Evolutionary conservation across 2,888 invertebrate genomes (phyloP).

Genomic region (Lithophane socia): DNA sequence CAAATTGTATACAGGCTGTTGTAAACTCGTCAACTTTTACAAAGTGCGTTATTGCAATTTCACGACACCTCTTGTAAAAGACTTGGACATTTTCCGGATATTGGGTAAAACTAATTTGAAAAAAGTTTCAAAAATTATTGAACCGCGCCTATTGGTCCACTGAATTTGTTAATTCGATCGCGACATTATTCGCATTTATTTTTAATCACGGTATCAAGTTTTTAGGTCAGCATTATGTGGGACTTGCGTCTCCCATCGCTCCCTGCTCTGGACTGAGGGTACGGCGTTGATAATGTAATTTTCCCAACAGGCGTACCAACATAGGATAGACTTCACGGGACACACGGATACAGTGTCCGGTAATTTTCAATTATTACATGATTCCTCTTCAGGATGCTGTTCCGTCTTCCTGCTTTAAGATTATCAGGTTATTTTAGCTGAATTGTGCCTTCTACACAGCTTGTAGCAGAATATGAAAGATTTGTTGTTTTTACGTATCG

Average conservation of each 20-base stretch:
- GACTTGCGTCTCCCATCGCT: slow-evolving; percentile 61
- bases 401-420: slow-evolving; percentile 18
- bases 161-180: slow-evolving; percentile 10
- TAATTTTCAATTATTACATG: slow-evolving; percentile 32
- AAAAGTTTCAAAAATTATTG: background rate
- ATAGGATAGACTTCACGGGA: slow-evolving; percentile 14
- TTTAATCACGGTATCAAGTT: slow-evolving; percentile 48
- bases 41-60: background rate
- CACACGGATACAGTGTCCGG: slow-evolving; percentile 34
- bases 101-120: background rate
- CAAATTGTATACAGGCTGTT: slow-evolving; percentile 71
- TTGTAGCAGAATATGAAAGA: background rate
- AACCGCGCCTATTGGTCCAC: background rate
- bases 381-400: slow-evolving; percentile 14
- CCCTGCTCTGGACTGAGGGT: slow-evolving; percentile 64
- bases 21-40: slow-evolving; percentile 36
- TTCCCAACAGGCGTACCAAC: slow-evolving; percentile 1
- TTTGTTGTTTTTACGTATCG: background rate
- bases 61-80: background rate
- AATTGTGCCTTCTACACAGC: background rate
- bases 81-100: background rate
- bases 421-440: background rate
- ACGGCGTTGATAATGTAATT: slow-evolving; percentile 45
- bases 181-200: slow-evolving; percentile 34
- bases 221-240: slow-evolving; percentile 43